Evolutionary conservation across 2,797 vertebrate genomes (phyloP), one percentile per base, ranked within the genome.

Genomic region (Onychomys torridus): DNA sequence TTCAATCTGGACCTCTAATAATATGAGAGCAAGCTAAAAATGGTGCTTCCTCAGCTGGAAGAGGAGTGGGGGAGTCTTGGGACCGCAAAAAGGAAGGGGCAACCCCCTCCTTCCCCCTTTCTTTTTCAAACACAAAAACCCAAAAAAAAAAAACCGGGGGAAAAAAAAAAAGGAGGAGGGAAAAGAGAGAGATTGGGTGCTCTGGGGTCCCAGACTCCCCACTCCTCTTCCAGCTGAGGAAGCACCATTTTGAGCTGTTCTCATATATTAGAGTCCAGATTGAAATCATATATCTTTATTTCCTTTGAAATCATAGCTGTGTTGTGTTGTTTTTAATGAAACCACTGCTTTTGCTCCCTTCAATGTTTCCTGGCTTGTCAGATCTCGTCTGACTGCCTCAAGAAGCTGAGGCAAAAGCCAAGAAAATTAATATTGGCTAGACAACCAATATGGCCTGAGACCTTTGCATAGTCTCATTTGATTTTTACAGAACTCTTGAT

Each of bases 361-460:
- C n/a, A n/a, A 13, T 29, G 37, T 67, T 89, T 52, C 79, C 19
- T 94, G 17, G n/a, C n/a, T n/a, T n/a, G n/a, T 75, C 85, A 92
- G 19, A 46, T 78, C 12, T 92, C 12, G 21, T 57, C 40, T 78
- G 19, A 76, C 69, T 93, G 40, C 46, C 84, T 90, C 46, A 76
- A 67, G 63, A 81, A 76, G 59, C 23, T 91, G 43, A 94, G n/a
- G 76, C 27, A 73, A 88, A 95, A 63, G 34, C 87, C 55, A 93
- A 78, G 78, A 84, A 92, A 95, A 76, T 57, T 71, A 88, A 83
- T 55, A 90, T 29, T 69, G 46, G 11, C 32, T 78, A 69, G 40
- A 40, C 71, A 86, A 90, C 43, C 57, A n/a, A n/a, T 34, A 92
- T 65, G 37, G 9, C 83, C 10, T 71, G 75, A 89, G 61, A 85